phyloP scores from a whole-genome alignment of 1,140 invertebrate genomes.

The Geopemphigus sp. region DNA sequence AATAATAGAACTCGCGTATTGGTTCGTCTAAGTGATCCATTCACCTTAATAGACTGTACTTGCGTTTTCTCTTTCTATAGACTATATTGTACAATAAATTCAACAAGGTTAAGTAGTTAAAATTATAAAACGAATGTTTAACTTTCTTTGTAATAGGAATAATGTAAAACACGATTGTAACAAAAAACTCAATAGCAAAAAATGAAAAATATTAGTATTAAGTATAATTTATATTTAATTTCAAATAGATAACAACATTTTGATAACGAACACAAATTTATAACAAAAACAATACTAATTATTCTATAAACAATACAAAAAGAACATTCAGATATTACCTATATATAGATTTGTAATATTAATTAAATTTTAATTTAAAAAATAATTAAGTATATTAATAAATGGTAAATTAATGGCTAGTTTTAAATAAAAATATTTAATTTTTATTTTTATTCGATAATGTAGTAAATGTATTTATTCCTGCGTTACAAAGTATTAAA shows the following conservation, averaged over 20 bases:
- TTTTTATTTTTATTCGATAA: not conserved
- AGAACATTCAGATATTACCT: not conserved
- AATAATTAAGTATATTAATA: not conserved
- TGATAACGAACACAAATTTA: not conserved
- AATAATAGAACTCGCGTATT: too few relatives aligned
- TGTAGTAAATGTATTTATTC: not conserved
- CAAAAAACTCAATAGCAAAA: not conserved
- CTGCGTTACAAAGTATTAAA: not conserved
- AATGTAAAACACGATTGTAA: not conserved
- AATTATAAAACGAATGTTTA: too few relatives aligned
- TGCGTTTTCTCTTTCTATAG: too few relatives aligned
- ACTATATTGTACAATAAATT: too few relatives aligned
- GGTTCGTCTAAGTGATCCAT: too few relatives aligned
- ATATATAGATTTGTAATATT: not conserved
- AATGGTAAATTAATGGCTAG: not conserved
- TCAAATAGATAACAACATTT: not conserved
- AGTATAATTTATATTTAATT: not conserved
- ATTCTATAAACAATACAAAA: not conserved
- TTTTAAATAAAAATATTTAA: not conserved
- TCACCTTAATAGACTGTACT: too few relatives aligned
- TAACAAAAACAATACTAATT: slow-evolving; percentile 4
- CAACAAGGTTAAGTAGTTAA: too few relatives aligned
- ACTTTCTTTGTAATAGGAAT: not conserved
- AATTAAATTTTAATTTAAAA: not conserved
- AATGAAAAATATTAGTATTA: not conserved